Percentiles rank a stretch among this genome's conserved stretches.
These are phyloP conservation scores for Pilophorus perplexus DNA, from an alignment of 2,888 invertebrate species.

Conservation along the genomic window DNA sequence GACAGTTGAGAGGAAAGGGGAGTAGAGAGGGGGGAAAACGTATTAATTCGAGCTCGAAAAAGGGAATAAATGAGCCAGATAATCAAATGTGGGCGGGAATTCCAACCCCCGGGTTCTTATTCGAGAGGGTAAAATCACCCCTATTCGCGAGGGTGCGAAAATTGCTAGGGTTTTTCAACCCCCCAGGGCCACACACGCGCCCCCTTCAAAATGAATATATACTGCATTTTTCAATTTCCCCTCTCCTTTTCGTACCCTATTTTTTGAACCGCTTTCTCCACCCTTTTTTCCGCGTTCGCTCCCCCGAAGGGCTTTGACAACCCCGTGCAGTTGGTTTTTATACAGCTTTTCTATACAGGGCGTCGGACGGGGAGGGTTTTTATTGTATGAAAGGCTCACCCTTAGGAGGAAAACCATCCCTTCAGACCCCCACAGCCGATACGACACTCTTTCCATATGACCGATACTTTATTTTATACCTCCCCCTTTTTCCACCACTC, in stretches of 20 bases:
- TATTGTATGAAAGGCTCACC: slow-evolving; percentile 16
- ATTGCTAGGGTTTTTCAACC: neutral
- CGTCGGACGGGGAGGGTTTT: slow-evolving; percentile 15
- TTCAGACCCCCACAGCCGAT: slow-evolving; percentile 10
- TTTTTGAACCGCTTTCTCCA: no score
- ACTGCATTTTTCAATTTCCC: slow-evolving; percentile 43
- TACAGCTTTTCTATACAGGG: slow-evolving; percentile 8
- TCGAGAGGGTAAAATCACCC: neutral
- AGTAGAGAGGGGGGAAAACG: slow-evolving; percentile 23
- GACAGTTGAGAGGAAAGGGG: no score
- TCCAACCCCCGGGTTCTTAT: neutral
- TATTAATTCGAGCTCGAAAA: slow-evolving; percentile 33
- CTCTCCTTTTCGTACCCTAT: slow-evolving; percentile 16
- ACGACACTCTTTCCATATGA: slow-evolving; percentile 15
- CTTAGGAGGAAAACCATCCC: slow-evolving; percentile 6
- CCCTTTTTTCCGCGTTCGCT: neutral
- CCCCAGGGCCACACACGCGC: slow-evolving; percentile 9
- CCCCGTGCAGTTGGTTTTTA: neutral
- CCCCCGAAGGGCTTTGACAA: no score
- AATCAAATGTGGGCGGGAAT: slow-evolving; percentile 37
- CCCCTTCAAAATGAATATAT: slow-evolving; percentile 36
- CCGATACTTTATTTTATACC: slow-evolving; percentile 26
- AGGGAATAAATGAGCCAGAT: slow-evolving; percentile 43
- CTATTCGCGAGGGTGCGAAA: slow-evolving; percentile 17
- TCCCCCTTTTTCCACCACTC: neutral